Base-by-base conservation (phyloP, 2,888 invertebrate genomes). In the Eudiplozoon nipponicum region DNA sequence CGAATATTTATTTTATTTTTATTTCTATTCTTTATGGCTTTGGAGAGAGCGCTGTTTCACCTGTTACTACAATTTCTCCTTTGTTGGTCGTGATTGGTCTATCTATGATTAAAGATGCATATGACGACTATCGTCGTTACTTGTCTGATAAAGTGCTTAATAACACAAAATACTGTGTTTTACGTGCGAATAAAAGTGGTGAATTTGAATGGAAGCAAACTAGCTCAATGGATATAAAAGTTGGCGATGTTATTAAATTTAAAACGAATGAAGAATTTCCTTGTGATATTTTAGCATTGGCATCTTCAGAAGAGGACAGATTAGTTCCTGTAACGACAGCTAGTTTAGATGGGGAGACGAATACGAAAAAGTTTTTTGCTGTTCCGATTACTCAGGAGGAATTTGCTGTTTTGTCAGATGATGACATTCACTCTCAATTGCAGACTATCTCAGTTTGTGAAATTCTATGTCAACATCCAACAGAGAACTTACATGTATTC, bases 21-120 rank as follows among this genome's bases (percentile, higher is more conserved):
- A 7, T 13, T 4, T 15, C 17, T n/a, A 13, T 31, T 13, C 13
- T 31, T 15, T 31, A 7, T 17, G 5, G 11, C 17, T 31, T 31
- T 15, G 9, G 13, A 7, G 11, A 7, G 5, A 7, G 13, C 11
- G 17, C 31, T 7, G 5, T 31, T n/a, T 15, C 5, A 7, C 5
- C 17, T 31, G 5, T 4, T 15, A 15, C 5, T 7, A 13, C 5
- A n/a, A 15, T 31, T 15, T 15, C 17, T 7, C 31, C 31, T 15
- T n/a, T 31, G 5, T n/a, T 15, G 13, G 17, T 31, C 11, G 31
- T 31, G 4, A 15, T 31, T 15, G 31, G 13, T 7, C 11, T 31
- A 13, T 31, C 31, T 17, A 31, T 31, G 31, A 31, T 31, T 7
- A 31, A 31, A 13, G 31, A 31, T 31, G 31, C 31, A 5, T 31